These are phyloP conservation scores for Watsonalla binaria DNA, from an alignment of 2,888 invertebrate genomes.

Conservation along the genomic window DNA sequence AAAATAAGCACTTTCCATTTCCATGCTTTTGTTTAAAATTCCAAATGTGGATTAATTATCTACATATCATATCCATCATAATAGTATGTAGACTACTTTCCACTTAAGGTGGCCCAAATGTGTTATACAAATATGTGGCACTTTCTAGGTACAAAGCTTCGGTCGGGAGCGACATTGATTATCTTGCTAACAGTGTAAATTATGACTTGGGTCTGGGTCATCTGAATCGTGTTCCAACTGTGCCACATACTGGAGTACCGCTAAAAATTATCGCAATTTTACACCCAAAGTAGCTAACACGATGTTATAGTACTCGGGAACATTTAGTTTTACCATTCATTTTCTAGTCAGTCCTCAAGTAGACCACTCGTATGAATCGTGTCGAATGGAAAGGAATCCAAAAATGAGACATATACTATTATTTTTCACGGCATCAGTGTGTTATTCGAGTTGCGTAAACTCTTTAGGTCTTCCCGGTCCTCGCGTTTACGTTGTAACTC, in stretches of 20 bases:
- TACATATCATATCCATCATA: neutral
- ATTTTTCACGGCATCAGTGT: slow-evolving; percentile 37
- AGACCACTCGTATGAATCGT: slow-evolving; percentile 35
- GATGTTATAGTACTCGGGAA: slow-evolving; percentile 34
- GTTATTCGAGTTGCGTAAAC: slow-evolving; percentile 30
- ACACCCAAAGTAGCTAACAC: slow-evolving; percentile 32
- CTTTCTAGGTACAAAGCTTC: slow-evolving; percentile 50
- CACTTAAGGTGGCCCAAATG: slow-evolving; percentile 35
- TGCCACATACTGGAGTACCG: slow-evolving; percentile 68
- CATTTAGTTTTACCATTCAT: slow-evolving; percentile 44
- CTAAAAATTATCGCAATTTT: slow-evolving; percentile 72
- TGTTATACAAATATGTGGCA: slow-evolving; percentile 67
- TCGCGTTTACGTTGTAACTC: slow-evolving; percentile 66
- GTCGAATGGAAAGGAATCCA: slow-evolving; percentile 38
- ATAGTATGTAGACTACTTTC: slow-evolving; percentile 22
- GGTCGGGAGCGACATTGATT: slow-evolving; percentile 49
- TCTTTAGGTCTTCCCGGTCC: slow-evolving; percentile 54
- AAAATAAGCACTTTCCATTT: too few relatives aligned
- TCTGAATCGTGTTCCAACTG: slow-evolving; percentile 56
- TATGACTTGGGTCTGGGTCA: slow-evolving; percentile 50
- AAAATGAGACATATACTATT: slow-evolving; percentile 47
- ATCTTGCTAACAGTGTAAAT: slow-evolving; percentile 69
- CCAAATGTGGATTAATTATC: slow-evolving; percentile 1
- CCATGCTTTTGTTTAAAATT: too few relatives aligned
- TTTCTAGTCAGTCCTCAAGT: slow-evolving; percentile 48